phyloP scores from a whole-genome alignment of 2,113 vertebrate genomes.

The Dicaeum eximium region DNA sequence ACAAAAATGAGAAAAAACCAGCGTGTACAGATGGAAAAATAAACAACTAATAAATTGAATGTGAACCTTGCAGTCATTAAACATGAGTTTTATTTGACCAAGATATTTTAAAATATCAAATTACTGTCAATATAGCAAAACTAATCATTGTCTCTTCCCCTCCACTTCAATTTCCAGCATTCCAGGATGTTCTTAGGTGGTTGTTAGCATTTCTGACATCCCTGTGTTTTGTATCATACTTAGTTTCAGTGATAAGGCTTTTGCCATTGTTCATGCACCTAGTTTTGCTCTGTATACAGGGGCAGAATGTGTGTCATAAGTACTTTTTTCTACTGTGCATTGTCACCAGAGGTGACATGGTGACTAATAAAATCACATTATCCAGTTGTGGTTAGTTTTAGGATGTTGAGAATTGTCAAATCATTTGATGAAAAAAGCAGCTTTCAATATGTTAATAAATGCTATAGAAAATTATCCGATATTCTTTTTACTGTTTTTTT shows the following conservation, averaged over 20 bases:
- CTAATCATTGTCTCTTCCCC: not conserved
- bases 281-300: not conserved
- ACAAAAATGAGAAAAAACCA: not conserved
- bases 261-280: not conserved
- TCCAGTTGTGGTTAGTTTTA: slow-evolving; percentile 3
- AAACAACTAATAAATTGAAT: not conserved
- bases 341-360: not conserved
- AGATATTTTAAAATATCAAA: not conserved
- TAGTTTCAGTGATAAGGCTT: not conserved
- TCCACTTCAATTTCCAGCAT: not conserved
- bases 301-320: not conserved
- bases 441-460: not conserved
- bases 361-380: slow-evolving; percentile 10
- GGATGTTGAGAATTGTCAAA: not conserved
- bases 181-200: not conserved
- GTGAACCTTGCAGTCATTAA: not conserved
- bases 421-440: slow-evolving; percentile 12
- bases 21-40: not conserved
- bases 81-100: not conserved
- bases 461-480: slow-evolving; percentile 19
- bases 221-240: not conserved
- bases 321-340: not conserved
- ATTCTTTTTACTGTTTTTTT: slow-evolving; percentile 45
- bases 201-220: not conserved
- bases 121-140: not conserved